These are phyloP conservation scores for Gymnodraco acuticeps DNA, from an alignment of 2,797 vertebrate species.

Conservation along the genomic window DNA sequence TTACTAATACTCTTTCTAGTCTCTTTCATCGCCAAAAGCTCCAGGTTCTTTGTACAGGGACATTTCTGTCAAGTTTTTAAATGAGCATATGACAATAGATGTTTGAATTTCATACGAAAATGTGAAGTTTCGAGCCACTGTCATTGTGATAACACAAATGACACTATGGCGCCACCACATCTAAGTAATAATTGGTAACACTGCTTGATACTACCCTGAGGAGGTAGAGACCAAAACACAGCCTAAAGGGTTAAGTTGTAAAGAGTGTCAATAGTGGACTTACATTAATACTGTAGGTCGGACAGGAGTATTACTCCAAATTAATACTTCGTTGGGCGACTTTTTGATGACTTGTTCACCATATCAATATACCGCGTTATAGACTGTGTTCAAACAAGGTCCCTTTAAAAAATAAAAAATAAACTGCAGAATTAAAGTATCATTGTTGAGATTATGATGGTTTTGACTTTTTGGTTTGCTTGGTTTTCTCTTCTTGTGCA, in stretches of 20 bases:
- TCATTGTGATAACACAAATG: too few species aligned
- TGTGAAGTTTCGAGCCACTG: too few species aligned
- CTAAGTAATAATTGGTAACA: too few species aligned
- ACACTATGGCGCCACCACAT: too few species aligned
- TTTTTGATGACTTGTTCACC: neutral
- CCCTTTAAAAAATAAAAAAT: slow-evolving; percentile 1
- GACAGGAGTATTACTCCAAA: neutral
- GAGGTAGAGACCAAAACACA: neutral
- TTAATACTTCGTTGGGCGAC: neutral
- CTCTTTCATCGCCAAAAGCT: neutral
- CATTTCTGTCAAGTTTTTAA: too few species aligned
- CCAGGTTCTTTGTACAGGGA: neutral
- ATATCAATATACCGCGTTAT: neutral
- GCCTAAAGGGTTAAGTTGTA: neutral
- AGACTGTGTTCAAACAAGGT: neutral
- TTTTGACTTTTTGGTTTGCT: too few species aligned
- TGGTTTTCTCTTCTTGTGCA: too few species aligned
- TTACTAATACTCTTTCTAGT: neutral
- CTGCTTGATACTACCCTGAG: neutral
- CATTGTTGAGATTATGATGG: slow-evolving; percentile 11
- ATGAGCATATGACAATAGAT: too few species aligned
- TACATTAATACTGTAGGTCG: neutral
- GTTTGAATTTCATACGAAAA: too few species aligned
- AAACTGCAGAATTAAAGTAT: neutral
- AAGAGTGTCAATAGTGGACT: neutral